Percentiles rank a stretch among this genome's conserved stretches.
phyloP scores from a whole-genome alignment of 2,797 vertebrate genomes.

The Hippoglossus hippoglossus region DNA sequence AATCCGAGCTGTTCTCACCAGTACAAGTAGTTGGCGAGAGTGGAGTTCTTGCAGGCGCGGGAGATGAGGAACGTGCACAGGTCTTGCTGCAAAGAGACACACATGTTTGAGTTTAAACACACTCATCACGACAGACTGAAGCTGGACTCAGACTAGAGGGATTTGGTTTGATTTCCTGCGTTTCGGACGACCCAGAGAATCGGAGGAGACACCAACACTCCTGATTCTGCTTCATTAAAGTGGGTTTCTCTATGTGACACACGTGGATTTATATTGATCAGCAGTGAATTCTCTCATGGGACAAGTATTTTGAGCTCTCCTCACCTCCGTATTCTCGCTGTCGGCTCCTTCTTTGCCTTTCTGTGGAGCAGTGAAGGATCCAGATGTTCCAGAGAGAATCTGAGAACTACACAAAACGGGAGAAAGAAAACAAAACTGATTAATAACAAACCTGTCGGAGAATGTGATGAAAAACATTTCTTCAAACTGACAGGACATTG shows the following conservation, averaged over 20 bases:
- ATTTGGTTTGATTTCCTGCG: no score
- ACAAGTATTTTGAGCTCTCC: slow-evolving; percentile 11
- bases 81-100: slow-evolving; percentile 87
- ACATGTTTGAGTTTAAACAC: slow-evolving; percentile 18
- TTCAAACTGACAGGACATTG: not conserved
- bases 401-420: slow-evolving; percentile 86
- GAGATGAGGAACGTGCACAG: slow-evolving; percentile 98
- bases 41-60: slow-evolving; percentile 97
- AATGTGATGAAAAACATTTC: not conserved
- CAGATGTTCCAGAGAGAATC: slow-evolving; percentile 85
- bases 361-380: slow-evolving; percentile 71
- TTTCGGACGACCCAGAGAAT: no score
- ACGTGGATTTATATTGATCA: no score
- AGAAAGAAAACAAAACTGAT: not conserved
- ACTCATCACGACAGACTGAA: not conserved
- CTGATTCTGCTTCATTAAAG: no score
- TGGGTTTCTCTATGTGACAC: no score
- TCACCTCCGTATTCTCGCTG: slow-evolving; percentile 92
- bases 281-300: no score
- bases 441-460: not conserved
- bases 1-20: slow-evolving; percentile 81
- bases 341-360: slow-evolving; percentile 93
- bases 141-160: no score
- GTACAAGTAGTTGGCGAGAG: slow-evolving; percentile 96
- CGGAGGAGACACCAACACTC: no score